phyloP scores from a whole-genome alignment of 1,140 invertebrate genomes.

The Drosophila tropicalis region DNA sequence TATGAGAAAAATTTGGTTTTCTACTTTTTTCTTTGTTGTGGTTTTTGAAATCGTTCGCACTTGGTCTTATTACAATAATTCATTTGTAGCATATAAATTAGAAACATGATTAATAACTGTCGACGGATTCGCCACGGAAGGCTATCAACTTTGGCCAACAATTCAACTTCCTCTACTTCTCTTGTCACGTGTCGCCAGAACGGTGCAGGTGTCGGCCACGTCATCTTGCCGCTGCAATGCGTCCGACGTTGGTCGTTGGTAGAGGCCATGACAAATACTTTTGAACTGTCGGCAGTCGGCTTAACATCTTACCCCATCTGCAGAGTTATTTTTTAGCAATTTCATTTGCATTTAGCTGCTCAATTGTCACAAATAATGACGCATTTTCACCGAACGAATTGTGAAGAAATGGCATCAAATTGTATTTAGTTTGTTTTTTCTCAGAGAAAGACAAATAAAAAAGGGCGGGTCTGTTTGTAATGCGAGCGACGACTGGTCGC shows the following conservation, averaged over 20 bases:
- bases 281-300: conserved; percentile 63
- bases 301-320: conserved; percentile 34
- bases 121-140: conserved; percentile 37
- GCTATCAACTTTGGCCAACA: conserved; percentile 70
- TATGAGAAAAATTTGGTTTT: background rate
- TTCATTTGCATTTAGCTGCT: conserved; percentile 55
- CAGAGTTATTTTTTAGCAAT: conserved; percentile 28
- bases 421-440: conserved; percentile 76
- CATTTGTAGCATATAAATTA: conserved; percentile 77
- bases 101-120: conserved; percentile 75
- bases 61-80: conserved; percentile 62
- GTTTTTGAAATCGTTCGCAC: conserved; percentile 1
- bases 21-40: background rate
- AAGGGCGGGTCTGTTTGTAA: no score
- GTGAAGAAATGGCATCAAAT: conserved; percentile 58
- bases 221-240: no score
- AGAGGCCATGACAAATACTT: conserved; percentile 74
- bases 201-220: background rate
- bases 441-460: no score
- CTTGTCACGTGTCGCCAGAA: conserved; percentile 62
- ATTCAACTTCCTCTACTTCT: background rate
- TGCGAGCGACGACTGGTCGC: conserved; percentile 4
- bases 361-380: conserved; percentile 81
- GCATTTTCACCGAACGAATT: conserved; percentile 59
- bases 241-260: conserved; percentile 34